Conservation (phyloP, 2,113 vertebrate species). For the Rafetus swinhoei region DNA sequence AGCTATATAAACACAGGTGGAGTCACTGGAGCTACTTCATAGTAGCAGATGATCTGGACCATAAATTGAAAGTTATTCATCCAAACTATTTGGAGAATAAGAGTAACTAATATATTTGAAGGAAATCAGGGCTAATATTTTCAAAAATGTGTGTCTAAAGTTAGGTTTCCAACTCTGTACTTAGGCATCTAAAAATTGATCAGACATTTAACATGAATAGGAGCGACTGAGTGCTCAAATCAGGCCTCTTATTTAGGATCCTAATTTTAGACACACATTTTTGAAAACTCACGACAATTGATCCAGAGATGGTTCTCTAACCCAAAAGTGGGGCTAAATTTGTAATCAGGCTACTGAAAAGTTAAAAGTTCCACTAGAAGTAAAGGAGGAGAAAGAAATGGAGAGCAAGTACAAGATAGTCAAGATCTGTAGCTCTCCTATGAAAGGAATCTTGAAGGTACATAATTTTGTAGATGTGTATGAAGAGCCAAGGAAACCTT, state of each 20-base stretch:
- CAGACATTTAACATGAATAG: not conserved
- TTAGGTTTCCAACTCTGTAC: not conserved
- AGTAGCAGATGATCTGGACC: not conserved
- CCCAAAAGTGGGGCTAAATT: not conserved
- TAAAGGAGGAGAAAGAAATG: not conserved
- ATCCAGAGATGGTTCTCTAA: not conserved
- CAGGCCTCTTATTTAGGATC: not conserved
- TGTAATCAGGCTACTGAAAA: not conserved
- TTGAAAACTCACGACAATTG: not conserved
- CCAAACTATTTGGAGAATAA: not conserved
- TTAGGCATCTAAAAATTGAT: not conserved
- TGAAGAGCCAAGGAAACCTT: not conserved
- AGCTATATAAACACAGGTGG: not conserved
- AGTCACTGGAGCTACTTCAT: not conserved
- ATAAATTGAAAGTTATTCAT: not conserved
- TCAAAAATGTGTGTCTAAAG: not conserved
- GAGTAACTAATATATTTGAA: not conserved
- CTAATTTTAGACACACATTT: not conserved
- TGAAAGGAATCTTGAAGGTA: conserved; percentile 17
- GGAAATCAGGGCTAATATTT: fast-evolving
- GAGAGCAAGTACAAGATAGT: not conserved
- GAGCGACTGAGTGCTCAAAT: not conserved
- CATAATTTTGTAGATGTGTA: not conserved
- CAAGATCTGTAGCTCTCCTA: not conserved
- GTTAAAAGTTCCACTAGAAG: not conserved